phyloP scores from a whole-genome alignment of 2,888 invertebrate species.

The Leucophenga maculata region DNA sequence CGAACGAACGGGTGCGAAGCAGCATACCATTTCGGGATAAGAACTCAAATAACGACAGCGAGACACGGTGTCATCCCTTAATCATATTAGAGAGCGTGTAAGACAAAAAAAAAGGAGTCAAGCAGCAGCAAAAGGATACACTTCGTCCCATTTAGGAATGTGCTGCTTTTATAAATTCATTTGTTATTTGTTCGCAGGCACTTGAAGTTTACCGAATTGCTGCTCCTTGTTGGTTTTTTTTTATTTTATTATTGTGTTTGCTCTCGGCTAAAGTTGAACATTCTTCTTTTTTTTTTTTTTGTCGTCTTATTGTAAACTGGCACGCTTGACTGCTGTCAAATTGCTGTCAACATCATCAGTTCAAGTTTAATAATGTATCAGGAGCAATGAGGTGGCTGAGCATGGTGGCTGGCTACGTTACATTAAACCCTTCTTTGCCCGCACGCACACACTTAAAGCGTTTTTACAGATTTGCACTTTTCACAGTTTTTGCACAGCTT shows the following conservation, averaged over 20 bases:
- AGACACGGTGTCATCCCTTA: constrained; percentile 52
- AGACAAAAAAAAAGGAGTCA: constrained; percentile 3
- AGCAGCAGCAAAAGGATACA: constrained; percentile 2
- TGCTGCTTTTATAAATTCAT: constrained; percentile 11
- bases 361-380: constrained; percentile 51
- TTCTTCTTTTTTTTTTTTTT: constrained; percentile 11
- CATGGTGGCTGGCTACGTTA: not conserved
- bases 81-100: constrained; percentile 42
- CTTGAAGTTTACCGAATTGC: constrained; percentile 22
- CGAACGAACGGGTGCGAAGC: too few relatives aligned
- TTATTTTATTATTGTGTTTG: not conserved
- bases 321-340: constrained; percentile 63
- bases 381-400: not conserved
- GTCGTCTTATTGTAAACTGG: constrained; percentile 35
- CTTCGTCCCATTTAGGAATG: constrained; percentile 37
- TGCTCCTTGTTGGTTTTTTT: constrained; percentile 14
- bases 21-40: too few relatives aligned
- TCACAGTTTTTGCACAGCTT: constrained; percentile 6
- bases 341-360: constrained; percentile 62
- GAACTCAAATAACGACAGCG: too few relatives aligned
- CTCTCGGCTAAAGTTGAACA: not conserved
- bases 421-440: not conserved
- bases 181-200: constrained; percentile 28
- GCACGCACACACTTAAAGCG: constrained; percentile 2
- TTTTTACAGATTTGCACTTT: constrained; percentile 17